These are phyloP conservation scores for Bicyclus anynana DNA, from an alignment of 1,140 invertebrate species.

Conservation along the genomic window DNA sequence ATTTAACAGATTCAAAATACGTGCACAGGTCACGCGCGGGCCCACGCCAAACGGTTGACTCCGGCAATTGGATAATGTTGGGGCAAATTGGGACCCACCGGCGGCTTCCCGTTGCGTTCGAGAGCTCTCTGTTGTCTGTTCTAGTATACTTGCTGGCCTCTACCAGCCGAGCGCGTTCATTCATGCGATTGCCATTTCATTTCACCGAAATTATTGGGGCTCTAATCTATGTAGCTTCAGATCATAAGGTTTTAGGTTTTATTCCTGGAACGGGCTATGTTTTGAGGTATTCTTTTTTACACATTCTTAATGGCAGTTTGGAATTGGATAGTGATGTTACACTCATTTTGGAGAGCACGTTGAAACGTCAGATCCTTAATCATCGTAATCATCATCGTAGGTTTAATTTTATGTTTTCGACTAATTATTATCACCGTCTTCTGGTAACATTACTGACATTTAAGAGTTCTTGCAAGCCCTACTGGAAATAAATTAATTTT, in stretches of 20 bases:
- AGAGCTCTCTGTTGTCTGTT: constrained; percentile 56
- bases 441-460: too few relatives aligned
- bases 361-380: too few relatives aligned
- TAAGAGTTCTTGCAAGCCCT: too few relatives aligned
- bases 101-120: constrained; percentile 53
- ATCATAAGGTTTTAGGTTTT: background rate
- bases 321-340: too few relatives aligned
- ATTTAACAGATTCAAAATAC: constrained; percentile 37
- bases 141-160: constrained; percentile 53
- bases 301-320: too few relatives aligned
- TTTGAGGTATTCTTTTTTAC: too few relatives aligned
- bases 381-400: too few relatives aligned
- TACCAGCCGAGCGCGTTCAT: constrained; percentile 37
- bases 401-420: too few relatives aligned
- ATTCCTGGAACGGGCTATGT: too few relatives aligned
- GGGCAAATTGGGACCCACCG: constrained; percentile 67
- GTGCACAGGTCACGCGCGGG: constrained; percentile 62
- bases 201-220: background rate
- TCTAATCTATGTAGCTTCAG: background rate
- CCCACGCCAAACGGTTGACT: constrained; percentile 71
- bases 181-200: constrained; percentile 14
- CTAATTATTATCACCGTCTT: too few relatives aligned
- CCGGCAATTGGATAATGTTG: constrained; percentile 69
- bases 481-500: too few relatives aligned
- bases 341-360: too few relatives aligned